phyloP scores from a whole-genome alignment of 2,888 invertebrate genomes.

The Morpho helenor region DNA sequence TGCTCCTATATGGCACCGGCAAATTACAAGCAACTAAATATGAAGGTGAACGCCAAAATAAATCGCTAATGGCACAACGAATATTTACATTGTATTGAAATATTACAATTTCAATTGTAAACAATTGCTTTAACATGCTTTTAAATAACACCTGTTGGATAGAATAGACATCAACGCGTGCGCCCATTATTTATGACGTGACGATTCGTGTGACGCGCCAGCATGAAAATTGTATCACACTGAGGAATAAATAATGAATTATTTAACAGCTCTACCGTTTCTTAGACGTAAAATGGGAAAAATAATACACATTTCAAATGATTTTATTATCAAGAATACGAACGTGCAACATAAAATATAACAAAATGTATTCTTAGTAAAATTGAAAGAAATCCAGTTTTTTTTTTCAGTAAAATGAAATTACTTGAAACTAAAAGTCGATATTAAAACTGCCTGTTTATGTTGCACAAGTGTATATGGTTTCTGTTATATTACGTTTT shows the following conservation, averaged over 20 bases:
- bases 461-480: not conserved
- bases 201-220: not conserved
- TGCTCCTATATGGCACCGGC: slow-evolving; percentile 19
- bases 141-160: slow-evolving; percentile 25
- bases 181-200: slow-evolving; percentile 12
- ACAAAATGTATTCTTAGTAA: too few species aligned
- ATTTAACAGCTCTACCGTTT: too few species aligned
- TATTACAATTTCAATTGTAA: not conserved
- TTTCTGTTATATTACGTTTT: slow-evolving; percentile 17
- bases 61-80: slow-evolving; percentile 4
- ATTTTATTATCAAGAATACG: too few species aligned
- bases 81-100: too few species aligned
- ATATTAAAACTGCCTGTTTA: not conserved
- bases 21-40: slow-evolving; percentile 21
- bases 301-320: too few species aligned
- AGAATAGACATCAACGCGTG: slow-evolving; percentile 70
- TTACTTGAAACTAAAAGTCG: too few species aligned
- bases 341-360: too few species aligned
- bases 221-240: not conserved
- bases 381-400: too few species aligned
- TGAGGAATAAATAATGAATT: too few species aligned
- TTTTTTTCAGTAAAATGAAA: too few species aligned
- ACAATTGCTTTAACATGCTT: not conserved
- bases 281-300: too few species aligned
- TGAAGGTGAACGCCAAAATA: slow-evolving; percentile 18